phyloP scores from a whole-genome alignment of 2,113 vertebrate genomes.

The Forbesichthys agassizii region DNA sequence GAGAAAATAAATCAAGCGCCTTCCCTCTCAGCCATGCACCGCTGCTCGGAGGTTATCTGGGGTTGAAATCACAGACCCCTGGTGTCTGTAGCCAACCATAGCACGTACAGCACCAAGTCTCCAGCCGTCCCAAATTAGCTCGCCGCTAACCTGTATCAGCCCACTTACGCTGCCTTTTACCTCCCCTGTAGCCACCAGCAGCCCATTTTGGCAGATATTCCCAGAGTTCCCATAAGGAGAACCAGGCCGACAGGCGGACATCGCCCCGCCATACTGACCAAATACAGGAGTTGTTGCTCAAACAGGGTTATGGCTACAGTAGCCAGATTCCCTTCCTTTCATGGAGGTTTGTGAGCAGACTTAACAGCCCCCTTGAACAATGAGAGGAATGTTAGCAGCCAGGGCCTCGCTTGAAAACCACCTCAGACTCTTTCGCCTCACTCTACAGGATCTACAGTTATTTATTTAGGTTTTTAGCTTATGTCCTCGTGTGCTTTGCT shows the following conservation, averaged over 20 bases:
- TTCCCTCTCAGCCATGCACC: constrained; percentile 18
- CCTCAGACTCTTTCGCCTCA: constrained; percentile 54
- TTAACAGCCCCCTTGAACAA: constrained; percentile 77
- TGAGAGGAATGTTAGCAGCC: constrained; percentile 77
- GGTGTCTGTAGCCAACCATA: not conserved
- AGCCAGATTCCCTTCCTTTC: constrained; percentile 75
- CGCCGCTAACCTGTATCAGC: constrained; percentile 28
- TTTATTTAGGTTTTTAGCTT: constrained; percentile 54
- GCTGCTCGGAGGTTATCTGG: constrained; percentile 26
- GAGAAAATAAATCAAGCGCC: constrained; percentile 19
- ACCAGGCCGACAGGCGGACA: constrained; percentile 25
- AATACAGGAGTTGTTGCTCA: constrained; percentile 28
- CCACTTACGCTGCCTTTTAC: constrained; percentile 18
- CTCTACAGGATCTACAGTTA: constrained; percentile 55
- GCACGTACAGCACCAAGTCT: constrained; percentile 9
- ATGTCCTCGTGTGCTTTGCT: constrained; percentile 22
- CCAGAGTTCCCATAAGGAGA: constrained; percentile 19
- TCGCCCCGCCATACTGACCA: constrained; percentile 18
- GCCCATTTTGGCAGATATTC: constrained; percentile 3
- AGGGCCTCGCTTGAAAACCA: constrained; percentile 52
- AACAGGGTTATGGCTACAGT: constrained; percentile 55
- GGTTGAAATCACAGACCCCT: constrained; percentile 20
- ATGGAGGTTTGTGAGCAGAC: constrained; percentile 72
- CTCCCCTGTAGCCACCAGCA: constrained; percentile 12
- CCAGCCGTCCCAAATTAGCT: constrained; percentile 17